phyloP scores from a whole-genome alignment of 2,888 invertebrate species.

The Pollenia labialis region DNA sequence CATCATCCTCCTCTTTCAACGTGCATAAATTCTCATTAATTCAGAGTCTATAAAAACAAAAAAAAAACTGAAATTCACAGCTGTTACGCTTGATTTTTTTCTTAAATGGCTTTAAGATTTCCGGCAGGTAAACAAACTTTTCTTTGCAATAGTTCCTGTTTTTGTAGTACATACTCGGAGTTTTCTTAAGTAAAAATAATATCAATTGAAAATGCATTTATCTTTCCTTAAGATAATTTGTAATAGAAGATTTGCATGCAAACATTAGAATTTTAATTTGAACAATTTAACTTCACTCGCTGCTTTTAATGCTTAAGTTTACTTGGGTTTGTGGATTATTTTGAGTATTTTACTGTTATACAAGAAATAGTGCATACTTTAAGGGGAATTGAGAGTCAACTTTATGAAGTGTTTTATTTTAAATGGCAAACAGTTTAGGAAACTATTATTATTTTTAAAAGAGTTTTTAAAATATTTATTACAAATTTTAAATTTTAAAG shows the following conservation, averaged over 20 bases:
- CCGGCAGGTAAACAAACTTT: conserved; percentile 70
- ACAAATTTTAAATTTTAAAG: too few relatives aligned
- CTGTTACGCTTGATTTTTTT: conserved; percentile 69
- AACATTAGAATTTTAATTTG: neutral
- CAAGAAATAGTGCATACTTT: neutral
- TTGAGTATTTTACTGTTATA: neutral
- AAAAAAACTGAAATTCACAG: conserved; percentile 35
- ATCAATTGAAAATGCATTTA: conserved; percentile 44
- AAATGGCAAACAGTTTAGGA: too few relatives aligned
- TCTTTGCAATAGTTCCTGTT: conserved; percentile 23
- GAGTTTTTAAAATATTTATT: too few relatives aligned
- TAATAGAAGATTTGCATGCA: conserved; percentile 21
- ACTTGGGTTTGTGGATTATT: too few relatives aligned
- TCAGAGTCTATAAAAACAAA: conserved; percentile 50
- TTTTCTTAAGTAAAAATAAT: neutral
- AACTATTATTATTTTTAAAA: too few relatives aligned
- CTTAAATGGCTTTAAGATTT: conserved; percentile 62
- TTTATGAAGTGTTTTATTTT: neutral
- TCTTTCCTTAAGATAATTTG: neutral
- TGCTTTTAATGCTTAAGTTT: too few relatives aligned
- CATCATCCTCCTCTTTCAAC: conserved; percentile 14
- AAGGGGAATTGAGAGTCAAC: neutral
- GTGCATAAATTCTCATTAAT: conserved; percentile 69
- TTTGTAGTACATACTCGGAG: neutral
- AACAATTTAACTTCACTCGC: neutral